Evolutionary conservation across 2,797 vertebrate genomes (phyloP).

Genomic region (Brachyalestes nurse): DNA sequence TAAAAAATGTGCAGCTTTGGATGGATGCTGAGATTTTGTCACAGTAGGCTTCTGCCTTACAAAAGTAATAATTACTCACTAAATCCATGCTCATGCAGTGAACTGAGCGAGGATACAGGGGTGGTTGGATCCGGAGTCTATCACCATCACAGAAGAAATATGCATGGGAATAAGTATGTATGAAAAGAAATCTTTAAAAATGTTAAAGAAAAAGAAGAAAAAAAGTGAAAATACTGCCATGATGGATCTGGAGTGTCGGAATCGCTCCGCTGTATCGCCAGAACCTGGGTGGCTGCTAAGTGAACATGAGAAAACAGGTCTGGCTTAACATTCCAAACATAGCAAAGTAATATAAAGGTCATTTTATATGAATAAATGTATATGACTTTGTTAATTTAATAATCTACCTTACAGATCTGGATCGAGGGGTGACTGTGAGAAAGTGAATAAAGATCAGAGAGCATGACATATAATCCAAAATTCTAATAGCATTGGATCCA

Average conservation of each 20-base stretch:
- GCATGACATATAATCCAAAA: too few relatives aligned
- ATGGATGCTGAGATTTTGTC: too few relatives aligned
- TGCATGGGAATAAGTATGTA: neutral
- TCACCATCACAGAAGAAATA: constrained; percentile 3
- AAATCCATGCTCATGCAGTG: constrained; percentile 63
- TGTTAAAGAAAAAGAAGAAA: too few relatives aligned
- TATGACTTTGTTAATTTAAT: neutral
- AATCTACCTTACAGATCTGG: constrained; percentile 76
- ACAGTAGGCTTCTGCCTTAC: neutral
- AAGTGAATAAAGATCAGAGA: constrained; percentile 46
- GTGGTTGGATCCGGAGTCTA: constrained; percentile 74
- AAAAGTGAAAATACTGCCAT: constrained; percentile 62
- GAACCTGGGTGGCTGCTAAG: constrained; percentile 65
- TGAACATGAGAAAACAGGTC: constrained; percentile 5
- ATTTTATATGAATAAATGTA: neutral
- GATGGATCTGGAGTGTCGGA: constrained; percentile 60
- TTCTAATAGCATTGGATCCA: too few relatives aligned
- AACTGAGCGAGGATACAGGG: constrained; percentile 69
- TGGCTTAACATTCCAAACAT: neutral
- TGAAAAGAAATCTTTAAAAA: neutral
- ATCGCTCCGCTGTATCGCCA: constrained; percentile 66
- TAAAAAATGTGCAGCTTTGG: too few relatives aligned
- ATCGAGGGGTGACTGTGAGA: constrained; percentile 79
- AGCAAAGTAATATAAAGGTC: neutral
- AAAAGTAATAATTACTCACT: constrained; percentile 67